Base-by-base conservation (phyloP, 1,140 invertebrate genomes). In the Idris sp. region DNA sequence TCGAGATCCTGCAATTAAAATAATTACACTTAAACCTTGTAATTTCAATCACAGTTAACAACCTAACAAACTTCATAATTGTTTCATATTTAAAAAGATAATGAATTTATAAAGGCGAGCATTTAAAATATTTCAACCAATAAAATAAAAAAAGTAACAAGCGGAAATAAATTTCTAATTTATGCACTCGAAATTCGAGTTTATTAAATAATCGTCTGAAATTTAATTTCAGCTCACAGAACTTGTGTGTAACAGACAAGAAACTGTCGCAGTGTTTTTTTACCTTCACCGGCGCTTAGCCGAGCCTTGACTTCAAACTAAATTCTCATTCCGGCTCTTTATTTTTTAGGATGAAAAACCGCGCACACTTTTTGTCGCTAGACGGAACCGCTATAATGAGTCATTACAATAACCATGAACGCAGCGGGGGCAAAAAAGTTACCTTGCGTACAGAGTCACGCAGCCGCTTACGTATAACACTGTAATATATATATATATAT, bases 301-400 rank as follows among this genome's bases (percentile, higher is more conserved):
- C 59, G 59, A 22, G 61, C 54, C 53, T 68, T 69, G 65, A 58
- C 65, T 69, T 49, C 35, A 59, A 69, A 58, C 53, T 58, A 25
- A 69, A 59, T 68, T 68, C 54, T 59, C 46, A 53, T 61, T 61
- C 35, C 31, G 38, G 11, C 31, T 35, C 8, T 19, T 51, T 30
- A 65, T 38, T 64, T 73, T 74, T 74, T 51, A 11, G 40, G 38
- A 11, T 18, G 51, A 65, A 74, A 74, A 65, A 61, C 31, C 44
- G 16, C 48, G 11, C 46, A 31, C 36, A 75, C 56, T n/a, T n/a
- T n/a, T 68, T 68, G 72, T 68, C 62, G 72, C 56, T 62, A 68
- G 49, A 62, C 49, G 62, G 58, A 74, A 74, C 61, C 71, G 62
- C 71, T 61, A 61, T 74, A 74, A 68, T 59, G 71, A 74, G 46